Evolutionary conservation across 30 jellyfish, hydroid and myxozoan genomes (phyloP).

Genomic region (Mastigias papua): DNA sequence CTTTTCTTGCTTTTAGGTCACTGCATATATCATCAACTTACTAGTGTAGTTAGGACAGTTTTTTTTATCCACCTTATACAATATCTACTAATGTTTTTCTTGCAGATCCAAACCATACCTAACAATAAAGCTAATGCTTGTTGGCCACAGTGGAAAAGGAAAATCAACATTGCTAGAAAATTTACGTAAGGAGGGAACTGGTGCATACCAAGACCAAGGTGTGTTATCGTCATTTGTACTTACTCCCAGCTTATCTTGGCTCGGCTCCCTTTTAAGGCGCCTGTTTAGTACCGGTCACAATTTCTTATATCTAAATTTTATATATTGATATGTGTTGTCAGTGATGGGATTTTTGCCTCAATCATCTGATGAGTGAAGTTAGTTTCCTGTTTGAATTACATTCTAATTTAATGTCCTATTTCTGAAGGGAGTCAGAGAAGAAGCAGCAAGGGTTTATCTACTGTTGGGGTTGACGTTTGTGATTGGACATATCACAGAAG

Average conservation of each 20-base stretch:
- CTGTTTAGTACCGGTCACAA: no score
- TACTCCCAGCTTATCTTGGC: not conserved
- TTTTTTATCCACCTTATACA: not conserved
- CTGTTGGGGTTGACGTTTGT: constrained; percentile 97
- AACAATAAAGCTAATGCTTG: constrained; percentile 87
- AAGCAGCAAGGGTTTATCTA: constrained; percentile 40
- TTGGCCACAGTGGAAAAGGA: constrained; percentile 91
- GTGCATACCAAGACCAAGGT: constrained; percentile 72
- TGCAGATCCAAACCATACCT: constrained; percentile 83
- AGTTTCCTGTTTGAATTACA: no score
- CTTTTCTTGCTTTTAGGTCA: no score
- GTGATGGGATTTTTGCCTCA: no score
- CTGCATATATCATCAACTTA: no score
- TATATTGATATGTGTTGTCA: no score
- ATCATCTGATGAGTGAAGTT: no score
- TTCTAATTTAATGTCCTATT: not conserved
- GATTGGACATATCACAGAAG: constrained; percentile 85
- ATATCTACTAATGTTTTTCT: not conserved
- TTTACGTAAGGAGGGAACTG: constrained; percentile 86
- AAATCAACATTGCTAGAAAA: constrained; percentile 81
- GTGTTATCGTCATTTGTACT: not conserved
- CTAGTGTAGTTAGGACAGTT: no score
- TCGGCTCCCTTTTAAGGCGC: not conserved
- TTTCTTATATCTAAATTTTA: no score
- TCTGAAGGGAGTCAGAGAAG: constrained; percentile 26